Evolutionary conservation across 2,797 vertebrate species (phyloP).

Genomic region (Menidia menidia): DNA sequence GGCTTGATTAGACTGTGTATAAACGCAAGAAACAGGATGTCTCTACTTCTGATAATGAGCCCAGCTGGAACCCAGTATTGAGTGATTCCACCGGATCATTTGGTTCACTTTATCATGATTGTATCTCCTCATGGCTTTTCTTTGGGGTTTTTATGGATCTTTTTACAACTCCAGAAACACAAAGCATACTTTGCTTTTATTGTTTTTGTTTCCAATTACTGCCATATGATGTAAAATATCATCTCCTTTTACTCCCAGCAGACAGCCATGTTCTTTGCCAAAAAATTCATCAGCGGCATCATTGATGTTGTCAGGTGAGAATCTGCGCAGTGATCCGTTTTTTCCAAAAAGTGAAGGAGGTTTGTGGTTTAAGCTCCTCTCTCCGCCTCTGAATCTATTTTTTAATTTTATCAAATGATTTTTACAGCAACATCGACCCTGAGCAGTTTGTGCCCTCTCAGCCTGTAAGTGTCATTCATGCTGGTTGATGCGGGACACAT

Average conservation of each 20-base stretch:
- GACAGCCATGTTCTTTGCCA: slow-evolving; percentile 71
- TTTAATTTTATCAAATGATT: too few species aligned
- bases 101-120: neutral
- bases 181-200: too few species aligned
- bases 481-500: too few species aligned
- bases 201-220: too few species aligned
- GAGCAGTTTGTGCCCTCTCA: slow-evolving; percentile 73
- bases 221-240: too few species aligned
- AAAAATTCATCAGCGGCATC: slow-evolving; percentile 68
- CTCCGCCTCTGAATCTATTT: neutral
- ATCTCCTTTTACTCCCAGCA: slow-evolving; percentile 38
- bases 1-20: neutral
- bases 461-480: slow-evolving; percentile 77
- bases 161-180: too few species aligned
- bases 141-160: neutral
- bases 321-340: neutral
- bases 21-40: neutral
- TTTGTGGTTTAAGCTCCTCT: slow-evolving; percentile 7
- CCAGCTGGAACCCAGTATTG: neutral
- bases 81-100: neutral
- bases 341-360: neutral
- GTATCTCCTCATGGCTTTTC: neutral
- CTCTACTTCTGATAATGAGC: neutral
- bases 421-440: slow-evolving; percentile 81
- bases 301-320: slow-evolving; percentile 80